Evolutionary conservation across 2,797 vertebrate genomes (phyloP), one percentile per base, ranked within the genome.

Genomic region (Orestias chungarensis): DNA sequence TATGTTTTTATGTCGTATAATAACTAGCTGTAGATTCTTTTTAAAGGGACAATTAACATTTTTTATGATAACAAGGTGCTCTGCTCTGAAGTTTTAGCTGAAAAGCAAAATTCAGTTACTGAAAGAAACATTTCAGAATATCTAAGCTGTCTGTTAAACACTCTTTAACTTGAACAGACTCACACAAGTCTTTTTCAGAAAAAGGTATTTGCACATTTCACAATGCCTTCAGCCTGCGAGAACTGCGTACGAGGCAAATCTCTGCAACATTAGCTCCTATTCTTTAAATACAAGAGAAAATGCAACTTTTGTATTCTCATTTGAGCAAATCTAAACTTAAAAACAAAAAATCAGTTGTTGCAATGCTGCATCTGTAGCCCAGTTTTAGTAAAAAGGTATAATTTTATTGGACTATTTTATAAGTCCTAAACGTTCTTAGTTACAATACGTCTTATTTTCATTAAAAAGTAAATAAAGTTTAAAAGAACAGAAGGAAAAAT

Each of bases 371-470:
- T 68, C 33, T 4, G 4, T 18, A 46, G 44, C 14, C 14, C 2
- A 40, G 31, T 3, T 2, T 1, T 23, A 29, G n/a, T n/a, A n/a
- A n/a, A n/a, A n/a, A 23, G 31, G 18, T 31, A 1, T 46, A 25
- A 71, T 68, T n/a, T 49, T 23, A 71, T 14, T 12, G 27, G 35
- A 29, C 31, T 68, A 38, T n/a, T n/a, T n/a, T n/a, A 52, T 31
- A 23, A 44, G 55, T 54, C 49, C 18, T 74, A 23, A 66, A 73
- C 71, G 40, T n/a, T 38, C 44, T 55, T 54, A 2, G 74, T 67
- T 44, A 75, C 61, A 59, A 68, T 72, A 10, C 38, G 40, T 74
- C 76, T 78, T 43, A 75, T 81, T 67, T n/a, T 6, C 35, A 0
- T 31, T 20, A 17, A 29, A 42, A 29, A 57, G n/a, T 67, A 62